These are phyloP conservation scores for Guaruba guarouba DNA, from an alignment of 2,113 vertebrate genomes.

Conservation along the genomic window DNA sequence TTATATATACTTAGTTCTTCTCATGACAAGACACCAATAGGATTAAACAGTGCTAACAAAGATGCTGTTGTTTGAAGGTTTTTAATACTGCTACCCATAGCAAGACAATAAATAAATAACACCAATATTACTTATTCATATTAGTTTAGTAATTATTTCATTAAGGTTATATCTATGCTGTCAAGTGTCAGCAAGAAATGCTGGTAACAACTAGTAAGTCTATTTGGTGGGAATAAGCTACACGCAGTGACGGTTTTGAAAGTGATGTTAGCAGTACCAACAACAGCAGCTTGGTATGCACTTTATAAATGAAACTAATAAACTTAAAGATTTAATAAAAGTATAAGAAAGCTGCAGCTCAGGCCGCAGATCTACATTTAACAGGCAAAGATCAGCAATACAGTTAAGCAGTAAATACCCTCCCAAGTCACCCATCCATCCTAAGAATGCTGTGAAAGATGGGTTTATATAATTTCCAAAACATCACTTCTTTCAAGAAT, in stretches of 20 bases:
- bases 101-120: conserved; percentile 62
- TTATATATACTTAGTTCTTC: conserved; percentile 55
- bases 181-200: conserved; percentile 31
- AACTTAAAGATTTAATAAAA: conserved; percentile 33
- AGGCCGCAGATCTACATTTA: not conserved
- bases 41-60: conserved; percentile 61
- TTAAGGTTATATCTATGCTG: conserved; percentile 50
- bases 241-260: not conserved
- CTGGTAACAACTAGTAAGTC: conserved; percentile 35
- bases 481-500: not conserved
- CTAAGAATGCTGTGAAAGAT: not conserved
- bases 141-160: conserved; percentile 57
- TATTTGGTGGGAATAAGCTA: conserved; percentile 34
- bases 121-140: conserved; percentile 58
- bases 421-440: not conserved
- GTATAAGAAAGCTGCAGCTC: not conserved
- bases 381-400: not conserved
- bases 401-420: not conserved
- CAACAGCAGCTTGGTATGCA: not conserved
- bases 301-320: conserved; percentile 23
- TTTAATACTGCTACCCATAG: conserved; percentile 62
- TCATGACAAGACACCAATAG: conserved; percentile 18
- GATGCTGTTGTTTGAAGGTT: conserved; percentile 54
- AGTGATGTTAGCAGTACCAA: conserved; percentile 20
- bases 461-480: not conserved